These are phyloP conservation scores for Climacteris rufus DNA, from an alignment of 2,113 vertebrate genomes.

Conservation along the genomic window DNA sequence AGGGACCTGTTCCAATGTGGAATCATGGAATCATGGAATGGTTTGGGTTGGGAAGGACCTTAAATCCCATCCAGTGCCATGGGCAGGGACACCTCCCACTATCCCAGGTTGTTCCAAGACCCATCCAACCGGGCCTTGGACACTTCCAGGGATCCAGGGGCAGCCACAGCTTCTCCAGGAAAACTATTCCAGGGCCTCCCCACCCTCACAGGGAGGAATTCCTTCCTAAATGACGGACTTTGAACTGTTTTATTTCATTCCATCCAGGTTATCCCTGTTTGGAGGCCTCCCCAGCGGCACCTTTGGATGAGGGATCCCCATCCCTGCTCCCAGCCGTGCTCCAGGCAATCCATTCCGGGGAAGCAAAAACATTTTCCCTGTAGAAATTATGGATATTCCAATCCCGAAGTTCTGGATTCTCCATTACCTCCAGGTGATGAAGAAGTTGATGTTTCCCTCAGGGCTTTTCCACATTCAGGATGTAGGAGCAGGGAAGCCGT, in stretches of 20 bases:
- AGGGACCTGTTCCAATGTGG: no score
- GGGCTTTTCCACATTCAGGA: background rate
- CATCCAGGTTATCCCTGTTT: background rate
- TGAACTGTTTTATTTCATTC: accelerated
- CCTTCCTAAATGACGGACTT: accelerated
- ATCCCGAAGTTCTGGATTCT: background rate
- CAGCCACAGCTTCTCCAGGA: background rate
- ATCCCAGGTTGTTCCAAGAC: background rate
- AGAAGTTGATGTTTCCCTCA: background rate
- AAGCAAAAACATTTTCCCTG: no score
- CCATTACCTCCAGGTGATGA: background rate
- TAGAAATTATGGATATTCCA: background rate
- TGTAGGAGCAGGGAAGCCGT: background rate
- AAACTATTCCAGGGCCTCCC: background rate
- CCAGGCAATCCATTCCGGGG: background rate
- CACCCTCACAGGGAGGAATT: background rate
- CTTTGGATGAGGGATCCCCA: background rate
- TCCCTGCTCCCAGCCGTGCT: background rate
- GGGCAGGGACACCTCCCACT: no score
- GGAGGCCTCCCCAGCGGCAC: accelerated
- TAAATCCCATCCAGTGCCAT: no score
- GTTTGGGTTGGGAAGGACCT: no score
- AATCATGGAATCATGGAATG: no score
- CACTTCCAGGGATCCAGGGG: background rate
- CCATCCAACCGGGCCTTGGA: background rate